Evolutionary conservation across 2,113 vertebrate species (phyloP).

Genomic region (human): GRCh38 chr4:127195501-127196000

Average conservation of each 20-base stretch:
- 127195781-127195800: slow-evolving; percentile 7
- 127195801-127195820: not conserved
- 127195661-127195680: not conserved
- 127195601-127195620: slow-evolving; percentile 62
- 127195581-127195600: slow-evolving; percentile 65
- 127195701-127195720: slow-evolving; percentile 10
- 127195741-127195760: not conserved
- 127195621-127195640: slow-evolving; percentile 34
- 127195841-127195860: not conserved
- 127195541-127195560: slow-evolving; percentile 74
- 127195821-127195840: not conserved
- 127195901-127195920: not conserved
- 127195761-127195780: not conserved
- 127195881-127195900: not conserved
- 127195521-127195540: slow-evolving; percentile 83
- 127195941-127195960: not conserved
- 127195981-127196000: not conserved
- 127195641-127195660: not conserved
- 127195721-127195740: not conserved
- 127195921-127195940: not conserved
- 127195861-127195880: not conserved
- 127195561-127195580: slow-evolving; percentile 71
- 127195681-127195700: not conserved
- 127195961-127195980: not conserved
- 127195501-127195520: slow-evolving; percentile 74